phyloP scores from a whole-genome alignment of 2,888 invertebrate species.

The Rosalia funebris region DNA sequence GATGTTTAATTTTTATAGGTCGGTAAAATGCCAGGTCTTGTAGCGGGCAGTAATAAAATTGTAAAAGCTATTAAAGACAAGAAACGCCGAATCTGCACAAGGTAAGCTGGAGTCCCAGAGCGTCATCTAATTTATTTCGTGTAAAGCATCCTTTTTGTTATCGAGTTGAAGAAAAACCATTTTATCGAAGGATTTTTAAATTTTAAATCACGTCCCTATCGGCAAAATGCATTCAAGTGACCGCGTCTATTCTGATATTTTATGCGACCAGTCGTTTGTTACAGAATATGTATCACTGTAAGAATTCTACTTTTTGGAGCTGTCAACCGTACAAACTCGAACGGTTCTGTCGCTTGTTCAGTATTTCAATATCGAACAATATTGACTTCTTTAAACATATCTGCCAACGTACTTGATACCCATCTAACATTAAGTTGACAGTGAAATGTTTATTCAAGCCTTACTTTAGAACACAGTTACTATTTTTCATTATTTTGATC shows the following conservation, averaged over 20 bases:
- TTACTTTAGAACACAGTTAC: no score
- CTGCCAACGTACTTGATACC: no score
- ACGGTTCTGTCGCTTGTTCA: no score
- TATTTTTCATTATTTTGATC: no score
- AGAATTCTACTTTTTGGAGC: no score
- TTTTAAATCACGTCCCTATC: conserved; percentile 36
- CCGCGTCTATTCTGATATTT: not conserved
- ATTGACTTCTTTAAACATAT: no score
- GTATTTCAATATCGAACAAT: no score
- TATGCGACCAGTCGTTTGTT: not conserved
- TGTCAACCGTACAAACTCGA: no score
- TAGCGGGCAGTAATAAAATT: not conserved
- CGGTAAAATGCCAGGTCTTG: not conserved
- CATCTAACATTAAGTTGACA: no score
- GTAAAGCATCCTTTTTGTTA: conserved; percentile 38
- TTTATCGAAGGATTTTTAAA: conserved; percentile 32
- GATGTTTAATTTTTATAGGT: not conserved
- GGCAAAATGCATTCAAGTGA: conserved; percentile 6
- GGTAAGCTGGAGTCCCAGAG: conserved; percentile 27
- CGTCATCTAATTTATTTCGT: conserved; percentile 37
- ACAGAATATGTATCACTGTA: no score
- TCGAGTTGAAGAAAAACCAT: conserved; percentile 30
- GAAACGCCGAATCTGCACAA: conserved; percentile 26
- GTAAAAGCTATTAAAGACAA: conserved; percentile 8
- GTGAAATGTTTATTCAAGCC: no score